These are phyloP conservation scores for Scrobipalpa atriplicella DNA, from an alignment of 2,888 invertebrate species.

Conservation along the genomic window DNA sequence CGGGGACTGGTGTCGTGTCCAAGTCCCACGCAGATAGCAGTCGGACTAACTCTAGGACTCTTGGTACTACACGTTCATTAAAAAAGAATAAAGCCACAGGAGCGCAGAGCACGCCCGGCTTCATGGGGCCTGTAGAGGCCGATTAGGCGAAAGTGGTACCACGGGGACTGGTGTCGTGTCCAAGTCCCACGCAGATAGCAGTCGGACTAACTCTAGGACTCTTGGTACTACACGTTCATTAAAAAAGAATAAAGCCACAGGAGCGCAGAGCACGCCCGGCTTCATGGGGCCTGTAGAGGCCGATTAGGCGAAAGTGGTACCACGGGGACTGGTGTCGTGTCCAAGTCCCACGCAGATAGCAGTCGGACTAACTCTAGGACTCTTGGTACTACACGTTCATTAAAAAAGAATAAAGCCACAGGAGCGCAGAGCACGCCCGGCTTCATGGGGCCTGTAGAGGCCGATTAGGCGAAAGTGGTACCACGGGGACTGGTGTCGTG, in stretches of 20 bases:
- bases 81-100: neutral
- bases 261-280: neutral
- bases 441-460: constrained; percentile 16
- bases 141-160: neutral
- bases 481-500: neutral
- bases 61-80: no score
- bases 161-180: neutral
- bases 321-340: neutral
- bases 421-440: neutral
- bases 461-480: neutral
- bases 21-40: constrained; percentile 97
- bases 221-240: constrained; percentile 32
- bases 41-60: constrained; percentile 92
- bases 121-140: constrained; percentile 15
- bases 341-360: neutral
- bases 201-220: no score
- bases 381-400: constrained; percentile 32
- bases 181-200: neutral
- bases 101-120: neutral
- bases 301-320: neutral
- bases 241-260: constrained; percentile 35
- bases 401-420: constrained; percentile 35
- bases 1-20: constrained; percentile 90
- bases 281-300: constrained; percentile 16
- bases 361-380: no score